A percentile compares a stretch with the other conserved stretches of the same genome.
Conservation (phyloP, 2,797 vertebrate species). For the Cirrhinus mrigala region DNA sequence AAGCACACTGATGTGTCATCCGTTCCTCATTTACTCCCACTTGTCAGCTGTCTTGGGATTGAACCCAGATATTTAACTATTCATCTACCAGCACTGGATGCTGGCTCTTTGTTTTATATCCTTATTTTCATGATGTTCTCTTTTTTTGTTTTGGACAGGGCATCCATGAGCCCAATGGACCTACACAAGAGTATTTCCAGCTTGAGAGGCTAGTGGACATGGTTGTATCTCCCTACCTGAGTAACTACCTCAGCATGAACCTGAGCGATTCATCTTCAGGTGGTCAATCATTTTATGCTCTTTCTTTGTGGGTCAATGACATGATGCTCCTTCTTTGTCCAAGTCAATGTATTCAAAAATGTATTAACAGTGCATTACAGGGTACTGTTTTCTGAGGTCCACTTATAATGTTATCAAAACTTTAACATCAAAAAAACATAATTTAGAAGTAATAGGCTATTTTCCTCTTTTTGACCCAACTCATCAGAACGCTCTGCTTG, state of each 20-base stretch:
- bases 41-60: slow-evolving; percentile 28
- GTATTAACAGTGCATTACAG: too few species aligned
- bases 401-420: too few species aligned
- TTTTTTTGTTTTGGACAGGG: slow-evolving; percentile 75
- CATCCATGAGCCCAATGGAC: slow-evolving; percentile 87
- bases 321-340: not conserved
- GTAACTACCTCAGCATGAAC: slow-evolving; percentile 79
- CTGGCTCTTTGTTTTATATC: not conserved
- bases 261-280: slow-evolving; percentile 76
- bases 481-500: too few species aligned
- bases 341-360: not conserved
- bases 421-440: too few species aligned
- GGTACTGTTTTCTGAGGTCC: too few species aligned
- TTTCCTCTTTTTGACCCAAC: too few species aligned
- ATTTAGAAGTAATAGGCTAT: too few species aligned
- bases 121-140: slow-evolving; percentile 14
- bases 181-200: slow-evolving; percentile 82
- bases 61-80: slow-evolving; percentile 38
- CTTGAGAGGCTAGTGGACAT: slow-evolving; percentile 89
- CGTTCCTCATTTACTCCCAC: slow-evolving; percentile 28
- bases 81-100: not conserved
- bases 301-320: not conserved
- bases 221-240: slow-evolving; percentile 89
- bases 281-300: slow-evolving; percentile 71
- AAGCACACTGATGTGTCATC: not conserved